Evolutionary conservation across 2,797 vertebrate genomes (phyloP), one percentile per base, ranked within the genome.

Genomic region (Poeciliopsis turneri): DNA sequence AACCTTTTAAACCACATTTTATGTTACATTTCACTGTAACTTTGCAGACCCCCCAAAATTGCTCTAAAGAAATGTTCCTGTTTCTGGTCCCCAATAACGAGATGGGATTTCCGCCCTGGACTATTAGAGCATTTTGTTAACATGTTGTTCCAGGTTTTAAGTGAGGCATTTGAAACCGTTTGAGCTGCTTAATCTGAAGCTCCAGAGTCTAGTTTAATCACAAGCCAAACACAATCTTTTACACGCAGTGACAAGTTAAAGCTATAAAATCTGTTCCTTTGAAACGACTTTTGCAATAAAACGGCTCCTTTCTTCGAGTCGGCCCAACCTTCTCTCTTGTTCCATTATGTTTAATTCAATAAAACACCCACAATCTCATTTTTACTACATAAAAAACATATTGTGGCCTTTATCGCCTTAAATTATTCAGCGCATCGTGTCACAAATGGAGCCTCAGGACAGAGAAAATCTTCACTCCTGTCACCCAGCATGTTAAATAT

Each of bases 401-500:
- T 43, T 16, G 0, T 53, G 78, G 72, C 81, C 77, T 79, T 84
- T 79, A 75, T 74, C 64, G 0, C 76, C 53, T n/a, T 92, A 69
- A 82, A 91, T 89, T 69, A 88, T 87, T 86, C 84, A 87, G 77
- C 0, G 30, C 47, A 6, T 86, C 77, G 51, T 15, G 2, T 59
- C 82, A 79, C 85, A 84, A 82, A 79, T 51, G 84, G 59, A 85
- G 85, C 85, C 4, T 75, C 55, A 86, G 76, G 84, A 83, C 81
- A 28, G 77, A 72, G 77, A 53, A 75, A 76, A 46, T 41, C 9
- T 36, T 73, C 78, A 23, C 25, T 83, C 77, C 87, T 83, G 87
- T 84, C 90, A 89, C 80, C 74, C 47, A 47, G 77, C 86, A 79
- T 51, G 80, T 92, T 92, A 90, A 89, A 91, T 88, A 84, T 79